phyloP scores from a whole-genome alignment of 2,113 vertebrate genomes.

The Ciconia boyciana region DNA sequence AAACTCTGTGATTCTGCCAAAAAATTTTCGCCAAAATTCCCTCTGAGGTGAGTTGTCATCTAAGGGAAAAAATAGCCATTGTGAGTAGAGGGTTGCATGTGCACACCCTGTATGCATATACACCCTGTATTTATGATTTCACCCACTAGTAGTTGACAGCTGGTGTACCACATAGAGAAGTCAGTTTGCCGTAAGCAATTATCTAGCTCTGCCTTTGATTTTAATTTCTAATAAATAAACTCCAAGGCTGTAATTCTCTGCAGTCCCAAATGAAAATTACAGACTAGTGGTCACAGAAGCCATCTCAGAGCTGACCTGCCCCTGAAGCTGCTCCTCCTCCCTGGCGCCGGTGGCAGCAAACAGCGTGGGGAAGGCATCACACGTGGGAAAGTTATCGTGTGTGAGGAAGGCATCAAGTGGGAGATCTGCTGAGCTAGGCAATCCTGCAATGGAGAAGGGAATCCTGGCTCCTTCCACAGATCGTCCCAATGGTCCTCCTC shows the following conservation, averaged over 20 bases:
- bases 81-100: background rate
- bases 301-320: background rate
- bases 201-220: background rate
- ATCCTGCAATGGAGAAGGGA: background rate
- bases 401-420: background rate
- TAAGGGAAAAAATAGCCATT: background rate
- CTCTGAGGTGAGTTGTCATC: background rate
- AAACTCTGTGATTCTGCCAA: background rate
- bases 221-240: background rate
- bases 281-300: background rate
- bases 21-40: background rate
- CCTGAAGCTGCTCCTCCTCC: background rate
- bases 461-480: background rate
- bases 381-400: fast-evolving
- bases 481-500: background rate
- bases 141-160: background rate
- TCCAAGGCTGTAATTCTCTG: constrained; percentile 12
- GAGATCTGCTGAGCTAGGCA: background rate
- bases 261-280: constrained; percentile 11
- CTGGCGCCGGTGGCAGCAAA: background rate
- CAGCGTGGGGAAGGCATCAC: fast-evolving
- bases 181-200: background rate
- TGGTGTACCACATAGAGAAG: background rate
- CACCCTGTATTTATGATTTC: background rate
- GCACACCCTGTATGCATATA: background rate